Evolutionary conservation across 2,113 vertebrate genomes (phyloP).

Genomic region (Procapra przewalskii): DNA sequence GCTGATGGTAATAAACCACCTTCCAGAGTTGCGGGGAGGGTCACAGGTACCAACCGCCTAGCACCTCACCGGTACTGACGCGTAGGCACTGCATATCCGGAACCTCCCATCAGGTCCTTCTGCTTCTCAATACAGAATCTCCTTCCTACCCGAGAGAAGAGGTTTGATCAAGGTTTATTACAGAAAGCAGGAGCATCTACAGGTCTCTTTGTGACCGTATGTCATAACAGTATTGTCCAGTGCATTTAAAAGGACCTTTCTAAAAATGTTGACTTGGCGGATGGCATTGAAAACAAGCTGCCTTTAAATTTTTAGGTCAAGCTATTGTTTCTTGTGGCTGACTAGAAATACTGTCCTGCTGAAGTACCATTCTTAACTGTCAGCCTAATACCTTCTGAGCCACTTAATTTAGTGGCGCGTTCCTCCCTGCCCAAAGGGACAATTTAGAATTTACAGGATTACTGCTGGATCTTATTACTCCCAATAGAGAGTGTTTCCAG

Average conservation of each 20-base stretch:
- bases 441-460: neutral
- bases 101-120: neutral
- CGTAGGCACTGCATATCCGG: rapidly evolving
- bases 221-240: neutral
- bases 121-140: neutral
- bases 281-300: slow-evolving; percentile 48
- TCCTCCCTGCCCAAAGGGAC: neutral
- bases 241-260: neutral
- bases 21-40: too few relatives aligned
- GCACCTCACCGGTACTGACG: rapidly evolving
- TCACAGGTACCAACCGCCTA: neutral
- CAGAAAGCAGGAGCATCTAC: neutral
- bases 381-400: neutral
- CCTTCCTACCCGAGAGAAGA: neutral
- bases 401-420: neutral
- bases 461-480: neutral
- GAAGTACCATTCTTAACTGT: neutral
- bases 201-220: neutral
- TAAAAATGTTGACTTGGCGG: neutral
- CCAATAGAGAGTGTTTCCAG: neutral
- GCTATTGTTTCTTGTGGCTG: neutral
- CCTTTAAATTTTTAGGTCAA: neutral
- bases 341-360: neutral
- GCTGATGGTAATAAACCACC: neutral
- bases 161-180: neutral